These are phyloP conservation scores for Aporophyla nigra DNA, from an alignment of 2,888 invertebrate genomes.

Conservation along the genomic window DNA sequence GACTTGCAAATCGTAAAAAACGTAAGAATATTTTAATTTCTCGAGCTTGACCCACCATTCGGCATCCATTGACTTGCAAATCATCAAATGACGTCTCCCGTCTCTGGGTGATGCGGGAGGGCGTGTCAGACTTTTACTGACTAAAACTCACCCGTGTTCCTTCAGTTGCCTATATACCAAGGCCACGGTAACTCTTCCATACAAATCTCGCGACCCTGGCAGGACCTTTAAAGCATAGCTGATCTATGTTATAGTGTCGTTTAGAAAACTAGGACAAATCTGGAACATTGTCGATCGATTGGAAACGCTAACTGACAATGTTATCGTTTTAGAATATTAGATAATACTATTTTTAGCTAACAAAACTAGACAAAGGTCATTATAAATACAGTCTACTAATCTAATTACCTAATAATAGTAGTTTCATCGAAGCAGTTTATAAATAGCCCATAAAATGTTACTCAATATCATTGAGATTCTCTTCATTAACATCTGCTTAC, in stretches of 20 bases:
- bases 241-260: neutral
- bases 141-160: no score
- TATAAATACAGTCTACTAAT: slow-evolving; percentile 1
- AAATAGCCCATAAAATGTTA: slow-evolving; percentile 3
- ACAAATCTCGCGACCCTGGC: no score
- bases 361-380: neutral
- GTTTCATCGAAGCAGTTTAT: slow-evolving; percentile 9
- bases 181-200: no score
- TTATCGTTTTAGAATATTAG: neutral
- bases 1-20: no score
- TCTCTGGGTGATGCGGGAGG: no score
- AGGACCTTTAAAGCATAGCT: no score
- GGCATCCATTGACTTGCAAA: no score
- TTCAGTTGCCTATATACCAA: no score
- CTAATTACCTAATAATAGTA: slow-evolving; percentile 4
- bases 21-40: no score
- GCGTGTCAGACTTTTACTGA: no score
- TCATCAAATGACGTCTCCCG: no score
- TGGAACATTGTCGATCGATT: neutral
- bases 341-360: neutral
- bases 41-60: no score
- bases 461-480: slow-evolving; percentile 6
- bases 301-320: neutral
- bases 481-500: neutral
- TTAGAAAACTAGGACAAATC: neutral